Percentiles rank a stretch among this genome's conserved stretches.
Conservation (phyloP, 1,140 invertebrate genomes). For the Eufriesea mexicana region DNA sequence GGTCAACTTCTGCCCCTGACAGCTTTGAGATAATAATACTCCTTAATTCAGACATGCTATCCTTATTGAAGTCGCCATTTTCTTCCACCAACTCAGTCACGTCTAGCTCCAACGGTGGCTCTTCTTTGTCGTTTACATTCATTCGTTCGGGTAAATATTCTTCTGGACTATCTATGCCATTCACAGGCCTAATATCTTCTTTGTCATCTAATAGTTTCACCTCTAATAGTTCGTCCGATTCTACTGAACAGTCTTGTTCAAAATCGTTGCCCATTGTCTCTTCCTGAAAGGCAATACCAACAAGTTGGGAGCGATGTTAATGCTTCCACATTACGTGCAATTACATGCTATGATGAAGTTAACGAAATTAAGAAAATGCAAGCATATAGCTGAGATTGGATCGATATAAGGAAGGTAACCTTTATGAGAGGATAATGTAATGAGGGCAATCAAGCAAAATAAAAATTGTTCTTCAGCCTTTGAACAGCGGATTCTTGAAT, state of each 20-base stretch:
- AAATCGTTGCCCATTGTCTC: slow-evolving; percentile 14
- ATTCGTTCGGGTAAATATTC: not conserved
- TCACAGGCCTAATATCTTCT: not conserved
- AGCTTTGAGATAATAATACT: slow-evolving; percentile 21
- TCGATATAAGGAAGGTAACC: not conserved
- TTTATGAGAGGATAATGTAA: not conserved
- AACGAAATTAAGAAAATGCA: not conserved
- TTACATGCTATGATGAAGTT: not conserved
- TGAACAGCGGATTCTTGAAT: not conserved
- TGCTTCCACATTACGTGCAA: not conserved
- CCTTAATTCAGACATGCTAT: not conserved
- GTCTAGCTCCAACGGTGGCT: slow-evolving; percentile 24
- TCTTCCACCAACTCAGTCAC: slow-evolving; percentile 17
- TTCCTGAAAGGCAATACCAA: slow-evolving; percentile 42
- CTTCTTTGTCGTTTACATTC: not conserved
- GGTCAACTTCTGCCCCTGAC: not conserved
- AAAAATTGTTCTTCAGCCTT: not conserved
- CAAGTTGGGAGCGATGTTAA: not conserved
- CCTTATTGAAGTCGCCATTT: not conserved
- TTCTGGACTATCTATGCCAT: not conserved
- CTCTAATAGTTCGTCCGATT: slow-evolving; percentile 9
- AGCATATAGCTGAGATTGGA: not conserved
- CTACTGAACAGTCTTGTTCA: slow-evolving; percentile 12
- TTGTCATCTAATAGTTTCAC: not conserved
- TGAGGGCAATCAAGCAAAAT: not conserved